Conservation (phyloP, 2,888 invertebrate species). For the Eristalinus aeneus region DNA sequence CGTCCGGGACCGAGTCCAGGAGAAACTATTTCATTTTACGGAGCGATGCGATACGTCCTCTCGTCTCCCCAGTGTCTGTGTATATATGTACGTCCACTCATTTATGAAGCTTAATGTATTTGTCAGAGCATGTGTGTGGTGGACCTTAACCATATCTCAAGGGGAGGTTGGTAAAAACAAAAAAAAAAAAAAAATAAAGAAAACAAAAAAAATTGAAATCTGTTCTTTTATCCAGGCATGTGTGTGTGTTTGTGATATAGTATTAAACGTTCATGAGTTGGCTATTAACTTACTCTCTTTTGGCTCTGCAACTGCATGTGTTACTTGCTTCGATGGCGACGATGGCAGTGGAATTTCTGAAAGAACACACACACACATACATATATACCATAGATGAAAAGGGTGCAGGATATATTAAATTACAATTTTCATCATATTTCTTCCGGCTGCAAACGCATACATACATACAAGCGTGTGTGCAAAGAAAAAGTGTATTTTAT, state of each 20-base stretch:
- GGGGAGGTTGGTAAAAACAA: background rate
- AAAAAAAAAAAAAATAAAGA: conserved; percentile 22
- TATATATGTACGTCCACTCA: background rate
- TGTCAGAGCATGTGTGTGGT: background rate
- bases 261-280: conserved; percentile 57
- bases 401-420: conserved; percentile 57
- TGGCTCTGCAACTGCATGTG: conserved; percentile 79
- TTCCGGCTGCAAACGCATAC: conserved; percentile 2
- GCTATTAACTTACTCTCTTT: conserved; percentile 79
- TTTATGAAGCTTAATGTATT: background rate
- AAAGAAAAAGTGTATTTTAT: no score
- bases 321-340: conserved; percentile 88
- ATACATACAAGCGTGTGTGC: background rate
- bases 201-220: conserved; percentile 26
- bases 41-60: conserved; percentile 44
- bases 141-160: conserved; percentile 25
- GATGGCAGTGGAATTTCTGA: conserved; percentile 94
- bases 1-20: conserved; percentile 26
- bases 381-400: no score
- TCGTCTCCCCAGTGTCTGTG: background rate
- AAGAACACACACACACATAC: conserved; percentile 78
- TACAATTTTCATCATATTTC: conserved; percentile 37
- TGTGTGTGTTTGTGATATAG: conserved; percentile 17
- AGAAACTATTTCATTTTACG: conserved; percentile 59
- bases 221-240: background rate